Evolutionary conservation across 2,797 vertebrate genomes (phyloP), one percentile per base, ranked within the genome.

Genomic region (Astyanax mexicanus): DNA sequence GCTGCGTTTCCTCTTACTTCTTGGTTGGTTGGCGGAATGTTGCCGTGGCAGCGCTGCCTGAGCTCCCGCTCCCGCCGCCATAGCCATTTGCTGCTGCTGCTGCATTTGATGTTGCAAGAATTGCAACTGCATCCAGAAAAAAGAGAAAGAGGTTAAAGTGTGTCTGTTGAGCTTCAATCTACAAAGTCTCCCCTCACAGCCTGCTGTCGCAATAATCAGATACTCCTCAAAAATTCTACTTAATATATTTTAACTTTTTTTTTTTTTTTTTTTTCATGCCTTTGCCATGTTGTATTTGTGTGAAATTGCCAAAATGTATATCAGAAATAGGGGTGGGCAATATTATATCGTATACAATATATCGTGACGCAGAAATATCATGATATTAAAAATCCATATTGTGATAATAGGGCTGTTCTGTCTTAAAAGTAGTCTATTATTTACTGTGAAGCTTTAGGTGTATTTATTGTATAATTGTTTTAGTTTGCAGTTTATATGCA

Each of bases 1-100:
- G 88, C 93, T 93, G 92, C 95, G 95, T 90, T 96, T 97, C 92
- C 94, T 90, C 91, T 96, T 98, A 98, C 94, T 99, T 98, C 95
- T 97, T 98, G 95, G 94, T 91, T 93, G 95, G 94, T 87, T 97
- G 96, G 93, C 95, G 96, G 96, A 95, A 95, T 93, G 97, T 78
- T 87, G 96, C 65, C 60, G 94, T 27, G 91, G 93, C 42, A 87
- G 92, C 84, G 90, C 92, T 92, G 90, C 93, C 91, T 89, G 94
- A 82, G 93, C 92, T 83, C 92, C 85, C 73, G 83, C 92, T 79
- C 91, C 90, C 75, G 93, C 93, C 80, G 91, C 92, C 93, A 95
- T 94, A 96, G 94, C 96, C 97, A 95, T 98, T 96, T 96, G 97
- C 93, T 95, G 95, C 93, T 95, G 94, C 86, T 91, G 94, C 88